phyloP scores from a whole-genome alignment of 2,797 vertebrate species.

The Sphenopsis melanotis region DNA sequence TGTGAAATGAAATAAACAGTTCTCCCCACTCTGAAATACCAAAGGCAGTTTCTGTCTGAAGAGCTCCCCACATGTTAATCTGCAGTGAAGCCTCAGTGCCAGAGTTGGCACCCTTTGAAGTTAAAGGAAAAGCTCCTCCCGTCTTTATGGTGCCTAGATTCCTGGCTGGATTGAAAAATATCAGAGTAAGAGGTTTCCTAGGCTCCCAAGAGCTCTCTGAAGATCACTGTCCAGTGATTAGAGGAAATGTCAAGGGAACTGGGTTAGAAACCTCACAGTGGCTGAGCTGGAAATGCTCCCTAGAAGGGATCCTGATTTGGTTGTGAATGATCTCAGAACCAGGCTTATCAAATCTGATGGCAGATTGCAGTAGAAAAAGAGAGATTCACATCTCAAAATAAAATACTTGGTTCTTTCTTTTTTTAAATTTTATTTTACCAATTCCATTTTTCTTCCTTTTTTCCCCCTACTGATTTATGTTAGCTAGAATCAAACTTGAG shows the following conservation, averaged over 20 bases:
- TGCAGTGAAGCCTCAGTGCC: neutral
- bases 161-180: neutral
- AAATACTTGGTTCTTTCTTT: neutral
- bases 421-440: neutral
- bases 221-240: neutral
- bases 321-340: neutral
- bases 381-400: neutral
- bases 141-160: neutral
- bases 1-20: neutral
- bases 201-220: neutral
- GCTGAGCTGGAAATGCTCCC: neutral
- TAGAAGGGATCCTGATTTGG: neutral
- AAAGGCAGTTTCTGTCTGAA: neutral
- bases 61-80: neutral
- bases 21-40: neutral
- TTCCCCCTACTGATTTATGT: neutral
- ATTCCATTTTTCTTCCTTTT: neutral
- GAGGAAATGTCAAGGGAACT: neutral
- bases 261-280: neutral
- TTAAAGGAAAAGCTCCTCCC: neutral
- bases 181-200: neutral
- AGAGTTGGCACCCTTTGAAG: conserved; percentile 9
- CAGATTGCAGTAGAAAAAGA: neutral
- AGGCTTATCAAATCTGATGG: neutral
- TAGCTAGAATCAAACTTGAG: neutral